Conservation (phyloP, 2,797 vertebrate species). For the Enteromius thamalakanensis region DNA sequence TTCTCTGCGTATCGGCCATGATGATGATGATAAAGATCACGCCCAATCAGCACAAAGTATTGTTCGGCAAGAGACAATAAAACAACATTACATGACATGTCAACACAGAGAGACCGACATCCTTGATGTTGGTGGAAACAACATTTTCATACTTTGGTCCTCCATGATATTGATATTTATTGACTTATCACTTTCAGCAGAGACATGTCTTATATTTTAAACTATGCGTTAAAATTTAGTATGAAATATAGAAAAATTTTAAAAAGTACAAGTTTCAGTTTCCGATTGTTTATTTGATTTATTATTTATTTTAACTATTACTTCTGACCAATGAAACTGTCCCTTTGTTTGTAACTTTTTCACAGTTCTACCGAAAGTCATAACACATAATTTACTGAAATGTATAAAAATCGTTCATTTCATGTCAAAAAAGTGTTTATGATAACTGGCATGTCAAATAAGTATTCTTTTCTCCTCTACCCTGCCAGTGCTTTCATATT, state of each 20-base stretch:
- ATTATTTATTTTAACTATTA: conserved; percentile 1
- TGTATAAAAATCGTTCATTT: neutral
- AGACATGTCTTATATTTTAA: neutral
- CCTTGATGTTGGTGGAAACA: conserved; percentile 44
- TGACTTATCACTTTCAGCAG: neutral
- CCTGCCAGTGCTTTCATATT: conserved; percentile 1
- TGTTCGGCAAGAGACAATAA: conserved; percentile 59
- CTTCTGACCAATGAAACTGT: conserved; percentile 7
- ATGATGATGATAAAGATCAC: conserved; percentile 61
- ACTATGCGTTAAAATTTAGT: neutral
- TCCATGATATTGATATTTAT: neutral
- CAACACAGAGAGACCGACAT: conserved; percentile 39
- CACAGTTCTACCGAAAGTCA: conserved; percentile 11
- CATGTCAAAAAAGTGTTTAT: conserved; percentile 5
- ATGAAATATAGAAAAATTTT: neutral
- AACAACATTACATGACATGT: conserved; percentile 46
- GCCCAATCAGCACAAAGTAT: conserved; percentile 60
- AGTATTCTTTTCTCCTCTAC: neutral
- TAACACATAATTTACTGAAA: neutral
- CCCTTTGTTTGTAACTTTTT: neutral
- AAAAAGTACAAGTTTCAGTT: neutral
- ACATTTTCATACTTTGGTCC: neutral
- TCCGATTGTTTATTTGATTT: neutral
- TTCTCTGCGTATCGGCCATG: conserved; percentile 45
- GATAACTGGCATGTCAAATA: conserved; percentile 5